These are phyloP conservation scores for Ochropleura plecta DNA, from an alignment of 2,888 invertebrate species.

Conservation along the genomic window DNA sequence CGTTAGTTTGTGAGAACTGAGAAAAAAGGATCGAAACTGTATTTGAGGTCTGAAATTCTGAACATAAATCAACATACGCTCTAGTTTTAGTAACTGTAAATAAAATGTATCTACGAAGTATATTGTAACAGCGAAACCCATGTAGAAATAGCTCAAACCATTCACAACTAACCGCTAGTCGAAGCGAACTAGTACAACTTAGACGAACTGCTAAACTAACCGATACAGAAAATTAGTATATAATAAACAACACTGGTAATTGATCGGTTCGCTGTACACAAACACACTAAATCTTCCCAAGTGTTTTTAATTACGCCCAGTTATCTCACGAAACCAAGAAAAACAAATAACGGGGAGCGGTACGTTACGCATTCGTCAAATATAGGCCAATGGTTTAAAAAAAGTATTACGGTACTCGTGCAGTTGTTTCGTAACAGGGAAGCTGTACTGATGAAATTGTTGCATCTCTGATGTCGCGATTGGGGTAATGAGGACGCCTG, in stretches of 20 bases:
- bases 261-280: conserved; percentile 58
- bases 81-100: conserved; percentile 1
- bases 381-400: conserved; percentile 73
- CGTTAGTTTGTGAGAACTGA: background rate
- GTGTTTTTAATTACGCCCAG: conserved; percentile 59
- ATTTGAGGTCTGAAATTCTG: background rate
- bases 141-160: conserved; percentile 15
- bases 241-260: conserved; percentile 53
- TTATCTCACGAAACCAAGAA: conserved; percentile 58
- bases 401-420: conserved; percentile 64
- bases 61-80: background rate
- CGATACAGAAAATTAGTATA: conserved; percentile 53
- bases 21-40: conserved; percentile 6
- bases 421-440: conserved; percentile 68
- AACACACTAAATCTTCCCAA: conserved; percentile 59
- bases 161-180: conserved; percentile 3
- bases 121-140: conserved; percentile 19
- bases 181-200: conserved; percentile 30
- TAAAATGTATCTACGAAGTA: conserved; percentile 7
- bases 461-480: conserved; percentile 64
- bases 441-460: conserved; percentile 61
- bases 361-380: conserved; percentile 64
- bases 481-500: conserved; percentile 57
- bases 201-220: conserved; percentile 33
- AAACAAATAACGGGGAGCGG: conserved; percentile 62